Conservation (phyloP, 2,113 vertebrate genomes). For the Stigmatopora argus region DNA sequence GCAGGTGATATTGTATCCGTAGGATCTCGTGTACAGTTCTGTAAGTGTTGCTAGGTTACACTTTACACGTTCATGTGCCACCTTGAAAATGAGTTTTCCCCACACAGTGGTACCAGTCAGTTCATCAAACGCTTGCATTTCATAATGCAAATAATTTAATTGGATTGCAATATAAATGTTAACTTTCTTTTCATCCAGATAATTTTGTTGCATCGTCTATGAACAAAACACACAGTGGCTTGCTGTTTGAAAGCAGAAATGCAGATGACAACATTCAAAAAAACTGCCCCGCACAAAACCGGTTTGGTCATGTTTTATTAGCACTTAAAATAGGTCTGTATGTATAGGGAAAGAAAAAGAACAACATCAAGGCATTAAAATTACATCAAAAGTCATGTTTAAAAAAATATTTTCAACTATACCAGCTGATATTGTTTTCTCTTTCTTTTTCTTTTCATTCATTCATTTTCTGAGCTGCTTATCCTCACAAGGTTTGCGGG, state of each 20-base stretch:
- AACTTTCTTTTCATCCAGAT: conserved; percentile 18
- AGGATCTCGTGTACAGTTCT: not conserved
- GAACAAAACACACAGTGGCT: not conserved
- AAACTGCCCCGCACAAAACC: not conserved
- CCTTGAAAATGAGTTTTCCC: conserved; percentile 15
- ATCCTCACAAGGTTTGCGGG: too few species aligned
- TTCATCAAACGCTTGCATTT: conserved; percentile 28
- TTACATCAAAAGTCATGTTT: not conserved
- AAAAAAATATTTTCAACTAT: not conserved
- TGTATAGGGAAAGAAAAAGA: not conserved
- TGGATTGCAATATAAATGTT: conserved; percentile 19
- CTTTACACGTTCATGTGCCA: conserved; percentile 15
- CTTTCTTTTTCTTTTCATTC: not conserved
- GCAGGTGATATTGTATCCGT: not conserved
- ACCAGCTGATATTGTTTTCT: not conserved
- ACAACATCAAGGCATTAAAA: not conserved
- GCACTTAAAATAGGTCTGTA: not conserved
- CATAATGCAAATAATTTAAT: conserved; percentile 25
- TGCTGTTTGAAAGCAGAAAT: not conserved
- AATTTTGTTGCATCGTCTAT: not conserved
- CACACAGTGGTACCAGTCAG: not conserved
- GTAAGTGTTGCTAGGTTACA: conserved; percentile 24
- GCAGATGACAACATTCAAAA: not conserved
- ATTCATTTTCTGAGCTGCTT: too few species aligned
- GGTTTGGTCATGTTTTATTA: conserved; percentile 1